These are phyloP conservation scores for Gerris lacustris DNA, from an alignment of 2,888 invertebrate species.

Conservation along the genomic window DNA sequence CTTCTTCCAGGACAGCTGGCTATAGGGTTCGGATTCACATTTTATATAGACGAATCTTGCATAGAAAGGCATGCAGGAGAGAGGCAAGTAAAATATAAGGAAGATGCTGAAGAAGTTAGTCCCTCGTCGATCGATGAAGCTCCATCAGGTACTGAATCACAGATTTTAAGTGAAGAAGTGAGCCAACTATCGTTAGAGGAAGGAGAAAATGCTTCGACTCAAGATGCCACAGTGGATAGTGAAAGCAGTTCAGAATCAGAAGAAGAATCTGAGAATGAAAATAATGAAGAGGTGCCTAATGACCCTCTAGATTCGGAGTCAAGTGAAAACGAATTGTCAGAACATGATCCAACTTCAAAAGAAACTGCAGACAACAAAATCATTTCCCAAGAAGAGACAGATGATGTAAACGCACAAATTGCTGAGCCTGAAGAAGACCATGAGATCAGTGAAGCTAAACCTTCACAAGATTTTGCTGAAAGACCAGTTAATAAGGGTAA, in stretches of 20 bases:
- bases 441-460: conserved; percentile 36
- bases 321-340: not conserved
- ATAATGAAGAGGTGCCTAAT: not conserved
- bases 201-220: not conserved
- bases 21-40: conserved; percentile 87
- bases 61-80: conserved; percentile 45
- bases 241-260: not conserved
- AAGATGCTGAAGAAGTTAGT: conserved; percentile 21
- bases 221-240: not conserved
- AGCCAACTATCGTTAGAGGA: conserved; percentile 1
- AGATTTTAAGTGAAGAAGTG: conserved; percentile 15
- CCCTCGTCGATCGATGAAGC: not conserved
- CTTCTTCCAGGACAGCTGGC: conserved; percentile 82
- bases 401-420: not conserved
- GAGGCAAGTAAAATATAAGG: not conserved
- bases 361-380: conserved; percentile 35
- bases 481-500: not conserved
- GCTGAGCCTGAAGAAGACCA: conserved; percentile 36
- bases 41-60: conserved; percentile 81
- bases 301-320: not conserved
- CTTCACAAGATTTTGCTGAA: not conserved
- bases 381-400: conserved; percentile 22
- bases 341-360: not conserved
- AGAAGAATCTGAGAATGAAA: not conserved
- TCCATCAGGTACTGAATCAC: conserved; percentile 17